Evolutionary conservation across 2,113 vertebrate genomes (phyloP).

Genomic region (Xiphophorus couchianus): DNA sequence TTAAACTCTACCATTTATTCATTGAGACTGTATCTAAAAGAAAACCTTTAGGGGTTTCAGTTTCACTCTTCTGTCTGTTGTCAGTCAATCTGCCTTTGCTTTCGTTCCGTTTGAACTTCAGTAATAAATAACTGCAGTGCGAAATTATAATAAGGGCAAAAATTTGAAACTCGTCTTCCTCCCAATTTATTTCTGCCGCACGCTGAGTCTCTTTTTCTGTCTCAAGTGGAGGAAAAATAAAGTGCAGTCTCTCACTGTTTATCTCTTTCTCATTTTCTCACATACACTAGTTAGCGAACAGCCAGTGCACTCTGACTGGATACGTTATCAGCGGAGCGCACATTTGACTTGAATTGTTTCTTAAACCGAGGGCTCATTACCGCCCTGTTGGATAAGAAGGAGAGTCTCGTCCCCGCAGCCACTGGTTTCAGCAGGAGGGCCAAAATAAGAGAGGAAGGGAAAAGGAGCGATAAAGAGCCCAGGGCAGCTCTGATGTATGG

Average conservation of each 20-base stretch:
- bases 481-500: slow-evolving; percentile 12
- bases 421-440: slow-evolving; percentile 18
- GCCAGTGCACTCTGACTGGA: slow-evolving; percentile 53
- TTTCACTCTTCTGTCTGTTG: background rate
- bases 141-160: slow-evolving; percentile 20
- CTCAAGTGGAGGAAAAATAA: slow-evolving; percentile 10
- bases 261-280: slow-evolving; percentile 44
- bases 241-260: slow-evolving; percentile 27
- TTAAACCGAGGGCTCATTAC: slow-evolving; percentile 64
- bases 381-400: slow-evolving; percentile 52
- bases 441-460: background rate
- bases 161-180: slow-evolving; percentile 27
- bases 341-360: slow-evolving; percentile 76
- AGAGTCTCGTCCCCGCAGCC: slow-evolving; percentile 27
- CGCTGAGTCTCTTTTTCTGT: slow-evolving; percentile 27
- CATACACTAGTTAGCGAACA: slow-evolving; percentile 24
- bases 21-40: background rate
- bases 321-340: slow-evolving; percentile 67
- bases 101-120: slow-evolving; percentile 29
- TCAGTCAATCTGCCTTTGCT: background rate
- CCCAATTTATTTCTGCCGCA: slow-evolving; percentile 42
- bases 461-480: slow-evolving; percentile 14
- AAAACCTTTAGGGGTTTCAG: background rate
- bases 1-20: background rate
- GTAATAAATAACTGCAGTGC: slow-evolving; percentile 14